Conservation (phyloP, 2,888 invertebrate genomes). For the Clusia tigrina region DNA sequence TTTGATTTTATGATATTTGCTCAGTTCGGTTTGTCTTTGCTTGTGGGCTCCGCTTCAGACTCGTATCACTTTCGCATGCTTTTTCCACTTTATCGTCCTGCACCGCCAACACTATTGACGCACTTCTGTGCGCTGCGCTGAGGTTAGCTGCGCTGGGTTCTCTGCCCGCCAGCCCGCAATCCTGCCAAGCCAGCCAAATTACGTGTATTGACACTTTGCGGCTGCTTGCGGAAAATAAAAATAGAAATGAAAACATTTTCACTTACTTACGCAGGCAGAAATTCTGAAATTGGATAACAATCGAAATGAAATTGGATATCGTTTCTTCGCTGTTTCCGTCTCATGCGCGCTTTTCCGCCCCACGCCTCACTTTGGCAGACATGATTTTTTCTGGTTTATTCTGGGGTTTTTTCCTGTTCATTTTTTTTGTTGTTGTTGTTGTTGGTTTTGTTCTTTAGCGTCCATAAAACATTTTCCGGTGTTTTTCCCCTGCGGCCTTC, state of each 20-base stretch:
- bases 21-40: slow-evolving; percentile 33
- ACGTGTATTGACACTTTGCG: slow-evolving; percentile 48
- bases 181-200: slow-evolving; percentile 49
- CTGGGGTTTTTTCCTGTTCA: slow-evolving; percentile 24
- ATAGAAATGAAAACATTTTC: slow-evolving; percentile 57
- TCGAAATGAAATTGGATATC: slow-evolving; percentile 64
- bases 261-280: slow-evolving; percentile 56
- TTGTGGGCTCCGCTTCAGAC: too few species aligned
- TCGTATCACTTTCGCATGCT: too few species aligned
- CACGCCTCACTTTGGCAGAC: slow-evolving; percentile 39
- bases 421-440: slow-evolving; percentile 27
- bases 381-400: slow-evolving; percentile 51
- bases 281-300: slow-evolving; percentile 65
- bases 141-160: neutral
- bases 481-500: slow-evolving; percentile 42
- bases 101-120: too few species aligned
- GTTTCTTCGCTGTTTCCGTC: slow-evolving; percentile 49
- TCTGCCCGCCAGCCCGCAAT: slow-evolving; percentile 20
- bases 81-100: slow-evolving; percentile 37
- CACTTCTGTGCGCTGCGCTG: neutral
- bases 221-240: slow-evolving; percentile 37
- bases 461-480: slow-evolving; percentile 54
- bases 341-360: slow-evolving; percentile 15
- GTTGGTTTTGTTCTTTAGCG: slow-evolving; percentile 24
- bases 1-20: slow-evolving; percentile 42